Base-by-base conservation (phyloP, 2,888 invertebrate species). In the Scotopteryx bipunctaria region DNA sequence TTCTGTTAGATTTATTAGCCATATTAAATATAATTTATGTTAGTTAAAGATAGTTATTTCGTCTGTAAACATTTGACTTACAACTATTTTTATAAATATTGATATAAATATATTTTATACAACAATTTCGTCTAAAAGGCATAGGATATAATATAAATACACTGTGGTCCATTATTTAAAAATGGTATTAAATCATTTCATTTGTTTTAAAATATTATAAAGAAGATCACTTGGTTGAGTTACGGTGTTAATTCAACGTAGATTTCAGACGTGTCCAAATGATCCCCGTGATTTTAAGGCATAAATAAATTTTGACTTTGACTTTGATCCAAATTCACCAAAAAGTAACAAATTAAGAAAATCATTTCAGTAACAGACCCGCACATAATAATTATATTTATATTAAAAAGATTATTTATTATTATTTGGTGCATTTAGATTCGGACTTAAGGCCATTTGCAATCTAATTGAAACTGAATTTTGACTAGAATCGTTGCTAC, bases 101-200 rank as follows among this genome's bases (percentile, higher is more conserved):
- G 66, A 73, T 76, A 76, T 73, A 70, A 58, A 69, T 70, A 64
- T 73, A 64, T 47, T 43, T 51, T 73, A 73, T 73, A 69, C 45
- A 73, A 78, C 66, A 73, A 68, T 70, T 64, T 73, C 62, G 55
- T 73, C 78, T 83, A 83, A 72, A 84, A 85, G 83, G 82, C 81
- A 73, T 78, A 81, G 76, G 73, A 78, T 80, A 69, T 77, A 72
- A 73, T 46, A 38, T 52, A 79, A 49, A 77, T 78, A 82, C 77
- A 78, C 75, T 73, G 71, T 86, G 86, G 85, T 86, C 85, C 86
- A 71, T 81, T 78, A 74, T 46, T 46, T 50, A 35, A 37, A 44
- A 55, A 54, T 54, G 54, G 54, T 50, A 37, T 37, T 47, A 17
- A 37, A 36, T 19, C 19, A 25, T 32, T 27, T 9, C 36, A 23